Evolutionary conservation across 2,113 vertebrate species (phyloP).

Genomic region (Cebidichthys violaceus): DNA sequence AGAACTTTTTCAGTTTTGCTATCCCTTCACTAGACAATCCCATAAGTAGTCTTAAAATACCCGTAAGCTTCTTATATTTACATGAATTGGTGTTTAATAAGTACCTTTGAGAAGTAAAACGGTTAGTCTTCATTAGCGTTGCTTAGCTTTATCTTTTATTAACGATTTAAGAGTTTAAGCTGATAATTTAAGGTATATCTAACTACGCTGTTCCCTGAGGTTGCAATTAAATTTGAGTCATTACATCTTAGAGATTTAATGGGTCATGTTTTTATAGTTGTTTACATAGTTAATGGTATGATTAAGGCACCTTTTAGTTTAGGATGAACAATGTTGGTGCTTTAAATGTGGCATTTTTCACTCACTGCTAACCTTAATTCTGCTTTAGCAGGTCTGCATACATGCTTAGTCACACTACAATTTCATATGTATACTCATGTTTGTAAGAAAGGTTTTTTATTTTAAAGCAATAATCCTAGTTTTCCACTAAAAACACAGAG

Average conservation of each 20-base stretch:
- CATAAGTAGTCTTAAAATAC: background rate
- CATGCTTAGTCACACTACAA: background rate
- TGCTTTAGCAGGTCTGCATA: background rate
- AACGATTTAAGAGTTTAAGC: background rate
- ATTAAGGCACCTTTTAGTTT: background rate
- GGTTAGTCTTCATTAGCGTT: background rate
- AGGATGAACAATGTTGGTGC: background rate
- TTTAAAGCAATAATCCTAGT: background rate
- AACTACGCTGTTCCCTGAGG: background rate
- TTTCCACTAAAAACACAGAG: background rate
- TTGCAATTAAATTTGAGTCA: background rate
- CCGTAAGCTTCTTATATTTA: background rate
- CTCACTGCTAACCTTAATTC: background rate
- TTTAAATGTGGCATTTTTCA: background rate
- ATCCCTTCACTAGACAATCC: background rate
- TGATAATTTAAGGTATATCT: background rate
- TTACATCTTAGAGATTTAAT: background rate
- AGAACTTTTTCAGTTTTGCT: background rate
- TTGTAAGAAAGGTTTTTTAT: background rate
- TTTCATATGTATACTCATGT: background rate
- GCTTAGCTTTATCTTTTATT: background rate
- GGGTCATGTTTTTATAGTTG: background rate
- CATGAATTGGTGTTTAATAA: background rate
- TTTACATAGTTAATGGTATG: background rate
- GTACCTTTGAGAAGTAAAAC: background rate